phyloP scores from a whole-genome alignment of 1,140 invertebrate genomes.

The Nasonia vitripennis region DNA sequence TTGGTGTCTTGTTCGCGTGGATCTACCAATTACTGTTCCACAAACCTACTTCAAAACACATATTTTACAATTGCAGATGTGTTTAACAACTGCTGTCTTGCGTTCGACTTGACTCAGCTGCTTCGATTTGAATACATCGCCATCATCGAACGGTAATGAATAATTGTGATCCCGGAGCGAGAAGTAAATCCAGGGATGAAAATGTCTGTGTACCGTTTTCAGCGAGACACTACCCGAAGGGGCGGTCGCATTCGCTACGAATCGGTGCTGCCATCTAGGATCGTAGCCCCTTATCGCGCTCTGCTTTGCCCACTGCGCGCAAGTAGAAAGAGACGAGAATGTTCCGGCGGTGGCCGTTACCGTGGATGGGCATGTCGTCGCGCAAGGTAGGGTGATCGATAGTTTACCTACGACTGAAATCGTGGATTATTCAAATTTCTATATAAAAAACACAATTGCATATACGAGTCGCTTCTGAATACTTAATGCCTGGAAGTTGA shows the following conservation, averaged over 20 bases:
- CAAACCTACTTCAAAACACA: neutral
- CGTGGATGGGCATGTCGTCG: neutral
- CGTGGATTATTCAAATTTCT: too few species aligned
- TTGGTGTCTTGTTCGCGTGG: neutral
- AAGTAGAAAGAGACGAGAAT: conserved; percentile 24
- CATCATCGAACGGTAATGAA: too few species aligned
- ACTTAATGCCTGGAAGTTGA: too few species aligned
- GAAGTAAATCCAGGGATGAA: too few species aligned
- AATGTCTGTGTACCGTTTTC: too few species aligned
- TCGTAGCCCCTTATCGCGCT: neutral
- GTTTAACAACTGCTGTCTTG: neutral
- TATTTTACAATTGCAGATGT: neutral
- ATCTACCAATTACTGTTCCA: neutral
- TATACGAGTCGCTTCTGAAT: too few species aligned
- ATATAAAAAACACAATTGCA: too few species aligned
- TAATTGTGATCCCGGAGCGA: too few species aligned
- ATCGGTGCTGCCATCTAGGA: conserved; percentile 32
- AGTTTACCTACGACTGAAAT: too few species aligned
- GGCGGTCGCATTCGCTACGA: neutral
- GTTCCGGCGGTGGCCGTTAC: conserved; percentile 1
- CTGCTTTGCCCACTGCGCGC: conserved; percentile 10
- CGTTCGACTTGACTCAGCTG: neutral
- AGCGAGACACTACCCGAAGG: too few species aligned
- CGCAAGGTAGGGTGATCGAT: neutral
- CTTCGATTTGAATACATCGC: too few species aligned